Conservation (phyloP, 2,797 vertebrate species). For the Leptodactylus fallax region DNA sequence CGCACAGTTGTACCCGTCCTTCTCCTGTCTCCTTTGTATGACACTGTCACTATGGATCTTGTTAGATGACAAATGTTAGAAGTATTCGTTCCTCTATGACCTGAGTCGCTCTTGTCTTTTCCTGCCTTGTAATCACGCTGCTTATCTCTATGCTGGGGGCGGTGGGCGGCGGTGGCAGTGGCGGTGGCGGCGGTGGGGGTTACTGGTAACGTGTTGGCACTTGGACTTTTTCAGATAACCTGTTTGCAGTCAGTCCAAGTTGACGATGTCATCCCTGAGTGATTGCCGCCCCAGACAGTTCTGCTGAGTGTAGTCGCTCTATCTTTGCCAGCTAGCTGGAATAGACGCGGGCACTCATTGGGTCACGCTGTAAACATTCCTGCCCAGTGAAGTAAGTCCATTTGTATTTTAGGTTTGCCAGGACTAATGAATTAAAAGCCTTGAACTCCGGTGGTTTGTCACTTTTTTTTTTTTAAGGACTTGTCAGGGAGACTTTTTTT, state of each 20-base stretch:
- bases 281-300: slow-evolving; percentile 87
- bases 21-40: background rate
- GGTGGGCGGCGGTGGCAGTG: background rate
- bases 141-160: background rate
- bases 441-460: slow-evolving; percentile 73
- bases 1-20: background rate
- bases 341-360: slow-evolving; percentile 82
- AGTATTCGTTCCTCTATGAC: background rate
- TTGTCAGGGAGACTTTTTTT: slow-evolving; percentile 75
- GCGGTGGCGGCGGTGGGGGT: background rate
- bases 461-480: slow-evolving; percentile 76
- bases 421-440: slow-evolving; percentile 82
- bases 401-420: slow-evolving; percentile 83
- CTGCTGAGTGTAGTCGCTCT: slow-evolving; percentile 93
- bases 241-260: slow-evolving; percentile 75
- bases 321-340: slow-evolving; percentile 94
- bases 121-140: background rate
- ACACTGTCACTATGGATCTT: background rate
- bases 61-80: slow-evolving; percentile 13
- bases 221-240: slow-evolving; percentile 73
- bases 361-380: slow-evolving; percentile 87
- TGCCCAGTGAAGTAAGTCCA: slow-evolving; percentile 83
- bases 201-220: slow-evolving; percentile 20
- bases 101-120: background rate
- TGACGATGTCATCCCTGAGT: slow-evolving; percentile 82